These are phyloP conservation scores for Tribolium freemani DNA, from an alignment of 2,888 invertebrate species.

Conservation along the genomic window DNA sequence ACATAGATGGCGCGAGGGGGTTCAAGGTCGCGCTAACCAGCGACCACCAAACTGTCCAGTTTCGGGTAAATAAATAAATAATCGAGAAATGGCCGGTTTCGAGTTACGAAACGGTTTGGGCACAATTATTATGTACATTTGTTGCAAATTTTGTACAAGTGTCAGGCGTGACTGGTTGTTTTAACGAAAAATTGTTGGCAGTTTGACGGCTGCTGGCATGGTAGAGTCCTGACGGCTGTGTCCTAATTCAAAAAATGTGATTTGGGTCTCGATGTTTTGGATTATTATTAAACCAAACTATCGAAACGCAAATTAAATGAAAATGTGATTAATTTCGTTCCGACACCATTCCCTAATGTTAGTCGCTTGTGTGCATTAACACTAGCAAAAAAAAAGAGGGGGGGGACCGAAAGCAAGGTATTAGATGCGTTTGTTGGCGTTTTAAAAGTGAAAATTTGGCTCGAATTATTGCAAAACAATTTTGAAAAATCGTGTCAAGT, in stretches of 20 bases:
- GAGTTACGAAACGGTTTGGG: neutral
- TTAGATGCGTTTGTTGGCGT: no score
- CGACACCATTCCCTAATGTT: no score
- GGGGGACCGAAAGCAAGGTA: no score
- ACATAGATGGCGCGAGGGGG: constrained; percentile 4
- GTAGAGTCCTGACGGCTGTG: neutral
- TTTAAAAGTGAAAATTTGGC: neutral
- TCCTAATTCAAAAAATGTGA: neutral
- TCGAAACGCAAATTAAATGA: neutral
- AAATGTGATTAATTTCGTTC: no score
- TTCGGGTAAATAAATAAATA: neutral
- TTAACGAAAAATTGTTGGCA: neutral
- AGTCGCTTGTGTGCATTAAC: no score
- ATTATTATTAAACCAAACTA: no score
- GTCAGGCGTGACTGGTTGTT: neutral
- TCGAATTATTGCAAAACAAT: neutral
- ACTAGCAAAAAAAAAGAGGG: no score
- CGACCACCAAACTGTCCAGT: neutral
- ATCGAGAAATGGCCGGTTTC: neutral
- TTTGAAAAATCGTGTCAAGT: neutral
- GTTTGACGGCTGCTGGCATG: neutral
- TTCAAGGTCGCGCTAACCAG: neutral
- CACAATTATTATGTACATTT: no score
- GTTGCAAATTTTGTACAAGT: no score
- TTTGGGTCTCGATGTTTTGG: neutral